Evolutionary conservation across 2,888 invertebrate genomes (phyloP).

Genomic region (Junonia oenone): DNA sequence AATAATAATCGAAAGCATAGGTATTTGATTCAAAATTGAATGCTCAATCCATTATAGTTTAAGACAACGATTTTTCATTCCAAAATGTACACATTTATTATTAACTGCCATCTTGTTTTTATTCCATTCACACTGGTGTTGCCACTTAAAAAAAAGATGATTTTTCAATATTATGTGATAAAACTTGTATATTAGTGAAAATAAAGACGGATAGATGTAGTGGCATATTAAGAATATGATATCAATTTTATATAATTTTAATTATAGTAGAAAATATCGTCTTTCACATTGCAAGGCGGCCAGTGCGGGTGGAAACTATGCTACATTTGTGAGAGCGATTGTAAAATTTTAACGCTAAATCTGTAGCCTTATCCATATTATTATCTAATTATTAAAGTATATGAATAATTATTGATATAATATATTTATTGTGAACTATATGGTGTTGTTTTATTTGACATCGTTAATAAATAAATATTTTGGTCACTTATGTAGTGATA

Average conservation of each 20-base stretch:
- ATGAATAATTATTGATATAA: conserved; percentile 65
- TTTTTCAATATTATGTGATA: not conserved
- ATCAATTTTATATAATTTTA: conserved; percentile 1
- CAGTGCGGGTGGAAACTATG: conserved; percentile 37
- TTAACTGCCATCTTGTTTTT: conserved; percentile 33
- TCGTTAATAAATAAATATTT: too few relatives aligned
- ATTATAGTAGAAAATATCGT: conserved; percentile 1
- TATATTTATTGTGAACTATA: conserved; percentile 65
- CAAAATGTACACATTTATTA: conserved; percentile 10
- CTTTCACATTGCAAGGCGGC: conserved; percentile 11
- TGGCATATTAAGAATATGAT: not conserved
- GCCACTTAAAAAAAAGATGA: not conserved
- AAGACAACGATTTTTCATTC: conserved; percentile 14
- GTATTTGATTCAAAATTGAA: conserved; percentile 2
- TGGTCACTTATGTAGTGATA: too few relatives aligned
- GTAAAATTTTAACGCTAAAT: conserved; percentile 55
- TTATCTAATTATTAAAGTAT: conserved; percentile 60
- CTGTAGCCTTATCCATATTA: conserved; percentile 71
- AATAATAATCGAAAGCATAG: not conserved
- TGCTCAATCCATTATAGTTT: conserved; percentile 15
- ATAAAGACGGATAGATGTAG: not conserved
- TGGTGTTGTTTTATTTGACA: conserved; percentile 30
- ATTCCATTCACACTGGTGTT: conserved; percentile 21
- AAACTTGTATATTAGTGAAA: not conserved
- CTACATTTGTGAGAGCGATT: conserved; percentile 57